A percentile compares a stretch with the other conserved stretches of the same genome.
phyloP scores from a whole-genome alignment of 2,888 invertebrate species.

The Steinernema hermaphroditum region DNA sequence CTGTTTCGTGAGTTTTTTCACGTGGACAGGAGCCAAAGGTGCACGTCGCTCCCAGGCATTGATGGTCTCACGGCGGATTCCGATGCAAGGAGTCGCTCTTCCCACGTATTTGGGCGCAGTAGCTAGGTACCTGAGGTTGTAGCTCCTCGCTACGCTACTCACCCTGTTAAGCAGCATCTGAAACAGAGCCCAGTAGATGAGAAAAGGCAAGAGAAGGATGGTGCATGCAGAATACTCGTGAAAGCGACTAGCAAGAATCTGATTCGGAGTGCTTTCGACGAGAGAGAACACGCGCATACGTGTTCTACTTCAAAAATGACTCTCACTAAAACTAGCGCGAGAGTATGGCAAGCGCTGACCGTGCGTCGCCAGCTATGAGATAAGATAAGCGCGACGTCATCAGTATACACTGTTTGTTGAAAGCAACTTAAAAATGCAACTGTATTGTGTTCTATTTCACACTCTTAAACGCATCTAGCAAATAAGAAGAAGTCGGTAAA shows the following conservation, averaged over 20 bases:
- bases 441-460: background rate
- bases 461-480: background rate
- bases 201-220: background rate
- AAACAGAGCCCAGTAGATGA: background rate
- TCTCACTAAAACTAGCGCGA: background rate
- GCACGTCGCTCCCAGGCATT: slow-evolving; percentile 77
- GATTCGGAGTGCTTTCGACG: background rate
- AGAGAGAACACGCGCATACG: slow-evolving; percentile 15
- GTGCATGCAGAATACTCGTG: background rate
- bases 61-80: slow-evolving; percentile 69
- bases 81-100: slow-evolving; percentile 48
- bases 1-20: slow-evolving; percentile 81
- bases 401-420: background rate
- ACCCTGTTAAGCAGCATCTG: slow-evolving; percentile 15
- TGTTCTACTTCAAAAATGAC: background rate
- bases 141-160: background rate
- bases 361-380: slow-evolving; percentile 15
- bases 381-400: slow-evolving; percentile 27
- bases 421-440: slow-evolving; percentile 6
- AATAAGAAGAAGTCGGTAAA: background rate
- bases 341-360: background rate
- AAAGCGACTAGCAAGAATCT: background rate
- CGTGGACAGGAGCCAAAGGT: slow-evolving; percentile 88
- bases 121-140: background rate
- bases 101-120: slow-evolving; percentile 31